phyloP scores from a whole-genome alignment of 2,113 vertebrate species.

The Tiliqua scincoides region DNA sequence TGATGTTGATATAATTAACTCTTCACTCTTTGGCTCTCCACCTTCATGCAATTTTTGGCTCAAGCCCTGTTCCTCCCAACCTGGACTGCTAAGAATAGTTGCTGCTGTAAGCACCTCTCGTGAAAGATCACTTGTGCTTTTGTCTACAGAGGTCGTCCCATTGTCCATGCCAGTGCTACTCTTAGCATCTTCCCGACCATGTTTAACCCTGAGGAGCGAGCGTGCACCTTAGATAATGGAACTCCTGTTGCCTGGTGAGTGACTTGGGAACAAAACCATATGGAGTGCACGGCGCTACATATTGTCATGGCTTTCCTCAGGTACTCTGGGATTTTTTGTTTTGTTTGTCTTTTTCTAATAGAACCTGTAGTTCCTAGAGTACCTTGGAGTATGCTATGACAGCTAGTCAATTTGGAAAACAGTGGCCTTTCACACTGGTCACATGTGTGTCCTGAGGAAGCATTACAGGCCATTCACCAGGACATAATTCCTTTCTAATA shows the following conservation, averaged over 20 bases:
- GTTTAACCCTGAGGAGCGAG: conserved; percentile 93
- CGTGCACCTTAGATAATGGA: conserved; percentile 72
- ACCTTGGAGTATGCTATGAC: too few relatives aligned
- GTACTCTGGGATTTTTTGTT: not conserved
- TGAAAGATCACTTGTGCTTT: not conserved
- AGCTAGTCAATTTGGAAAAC: not conserved
- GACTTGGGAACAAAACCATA: not conserved
- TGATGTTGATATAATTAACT: too few relatives aligned
- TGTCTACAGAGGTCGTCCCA: conserved; percentile 84
- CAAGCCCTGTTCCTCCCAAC: not conserved
- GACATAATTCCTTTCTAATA: too few relatives aligned
- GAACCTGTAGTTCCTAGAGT: not conserved
- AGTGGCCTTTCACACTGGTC: not conserved
- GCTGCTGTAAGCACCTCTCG: not conserved
- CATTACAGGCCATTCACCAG: not conserved
- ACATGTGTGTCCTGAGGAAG: not conserved
- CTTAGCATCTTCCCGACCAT: conserved; percentile 85
- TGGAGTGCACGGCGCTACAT: not conserved
- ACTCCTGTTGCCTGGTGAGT: conserved; percentile 86
- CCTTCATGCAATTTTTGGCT: not conserved
- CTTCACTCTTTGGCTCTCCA: too few relatives aligned
- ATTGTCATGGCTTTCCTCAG: not conserved
- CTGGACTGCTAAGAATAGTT: not conserved
- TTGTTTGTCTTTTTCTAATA: not conserved
- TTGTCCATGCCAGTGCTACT: conserved; percentile 83